Evolutionary conservation across 2,888 invertebrate genomes (phyloP).

Genomic region (Lepidochrysops patricia): DNA sequence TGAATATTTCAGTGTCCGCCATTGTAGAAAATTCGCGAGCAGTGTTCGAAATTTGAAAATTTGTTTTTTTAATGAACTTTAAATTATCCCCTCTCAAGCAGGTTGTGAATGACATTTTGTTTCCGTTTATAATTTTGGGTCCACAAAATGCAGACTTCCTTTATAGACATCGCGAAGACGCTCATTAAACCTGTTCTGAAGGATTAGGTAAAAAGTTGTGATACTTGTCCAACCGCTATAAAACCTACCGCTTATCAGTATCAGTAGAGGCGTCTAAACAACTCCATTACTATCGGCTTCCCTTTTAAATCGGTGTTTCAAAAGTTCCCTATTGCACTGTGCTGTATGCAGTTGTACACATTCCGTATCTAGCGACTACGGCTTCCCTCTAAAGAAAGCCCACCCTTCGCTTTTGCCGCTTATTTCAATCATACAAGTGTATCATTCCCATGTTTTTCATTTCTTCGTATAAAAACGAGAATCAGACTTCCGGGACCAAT

Average conservation of each 20-base stretch:
- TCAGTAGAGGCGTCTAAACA: too few relatives aligned
- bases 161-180: background rate
- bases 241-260: background rate
- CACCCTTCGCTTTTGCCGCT: too few relatives aligned
- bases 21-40: too few relatives aligned
- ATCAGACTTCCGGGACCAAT: conserved; percentile 8
- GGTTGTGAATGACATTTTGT: background rate
- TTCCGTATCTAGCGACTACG: too few relatives aligned
- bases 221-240: background rate
- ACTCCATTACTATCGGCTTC: too few relatives aligned
- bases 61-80: too few relatives aligned
- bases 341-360: too few relatives aligned
- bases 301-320: too few relatives aligned
- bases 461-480: conserved; percentile 7
- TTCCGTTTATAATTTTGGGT: background rate
- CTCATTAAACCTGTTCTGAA: background rate
- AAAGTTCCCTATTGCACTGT: too few relatives aligned
- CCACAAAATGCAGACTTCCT: background rate
- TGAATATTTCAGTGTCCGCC: too few relatives aligned
- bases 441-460: conserved; percentile 2
- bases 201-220: background rate
- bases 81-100: background rate
- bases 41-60: too few relatives aligned
- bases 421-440: background rate
- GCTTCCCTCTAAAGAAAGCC: too few relatives aligned